Evolutionary conservation across 2,113 vertebrate genomes (phyloP), one percentile per base, ranked within the genome.

Genomic region (Ceyx melanurus): DNA sequence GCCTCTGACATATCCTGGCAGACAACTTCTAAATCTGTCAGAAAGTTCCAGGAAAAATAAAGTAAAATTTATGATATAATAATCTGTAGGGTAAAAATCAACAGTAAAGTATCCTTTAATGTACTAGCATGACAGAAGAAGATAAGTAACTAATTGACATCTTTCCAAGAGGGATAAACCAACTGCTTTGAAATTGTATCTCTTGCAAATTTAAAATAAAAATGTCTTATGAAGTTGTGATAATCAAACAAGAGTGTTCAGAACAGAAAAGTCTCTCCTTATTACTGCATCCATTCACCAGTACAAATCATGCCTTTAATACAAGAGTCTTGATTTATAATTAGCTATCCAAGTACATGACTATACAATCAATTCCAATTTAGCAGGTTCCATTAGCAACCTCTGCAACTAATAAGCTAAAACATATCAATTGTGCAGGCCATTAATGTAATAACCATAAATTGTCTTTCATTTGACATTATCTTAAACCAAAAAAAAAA

Each of bases 371-470:
- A 79, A 82, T 82, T 80, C 19, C n/a, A 83, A 28, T 89, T 86
- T 66, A 77, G 35, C 35, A 70, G 26, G 53, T 91, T 92, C 68
- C 51, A 88, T 88, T 86, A 92, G 54, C 71, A 94, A 95, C 73
- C 65, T 94, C 75, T 84, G 19, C 45, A 68, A 84, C 21, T 45
- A 86, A 64, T 25, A 35, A 18, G 10, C n/a, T 74, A 81, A 77
- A 82, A 74, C 9, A 16, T 70, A 71, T 29, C 7, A 56, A 0
- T 53, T 74, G 9, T 5, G 13, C 78, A 81, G 29, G 21, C 23
- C 66, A 65, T 75, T 66, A 87, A 82, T 71, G 46, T 21, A 92
- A 76, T 58, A 89, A 87, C 45, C 29, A 57, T 65, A 92, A 84
- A 82, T 56, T 67, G n/a, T 15, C 37, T 89, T 90, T 29, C 31